Conservation (phyloP, 2,113 vertebrate species). For the Plestiodon gilberti region DNA sequence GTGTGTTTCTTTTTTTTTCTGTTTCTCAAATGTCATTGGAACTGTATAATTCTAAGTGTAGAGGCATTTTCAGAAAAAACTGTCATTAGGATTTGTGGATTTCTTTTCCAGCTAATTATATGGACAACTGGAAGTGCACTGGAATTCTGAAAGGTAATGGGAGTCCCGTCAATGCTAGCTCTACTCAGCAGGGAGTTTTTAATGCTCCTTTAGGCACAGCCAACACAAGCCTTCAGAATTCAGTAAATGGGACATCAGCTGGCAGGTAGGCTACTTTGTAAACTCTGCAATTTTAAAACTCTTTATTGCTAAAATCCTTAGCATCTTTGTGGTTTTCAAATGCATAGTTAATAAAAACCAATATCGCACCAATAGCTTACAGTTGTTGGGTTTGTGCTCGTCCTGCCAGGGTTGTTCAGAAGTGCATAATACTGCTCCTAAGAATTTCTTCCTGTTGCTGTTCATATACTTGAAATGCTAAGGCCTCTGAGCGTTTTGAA, state of each 20-base stretch:
- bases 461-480: background rate
- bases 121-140: conserved; percentile 99
- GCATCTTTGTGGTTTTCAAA: background rate
- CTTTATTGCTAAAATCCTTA: conserved; percentile 1
- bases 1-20: background rate
- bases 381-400: background rate
- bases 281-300: conserved; percentile 4
- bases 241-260: conserved; percentile 87
- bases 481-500: background rate
- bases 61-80: background rate
- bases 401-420: background rate
- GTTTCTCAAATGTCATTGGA: background rate
- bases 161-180: conserved; percentile 89
- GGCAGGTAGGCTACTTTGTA: conserved; percentile 86
- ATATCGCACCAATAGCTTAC: background rate
- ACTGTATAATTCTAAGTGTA: background rate
- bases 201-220: conserved; percentile 83
- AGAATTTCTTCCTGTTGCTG: background rate
- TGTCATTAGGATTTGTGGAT: background rate
- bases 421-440: background rate
- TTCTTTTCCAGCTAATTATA: conserved; percentile 89
- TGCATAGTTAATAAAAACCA: background rate
- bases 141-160: conserved; percentile 97
- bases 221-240: conserved; percentile 85
- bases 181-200: conserved; percentile 86